Conservation (phyloP, 2,797 vertebrate species). For the Ispidina picta region DNA sequence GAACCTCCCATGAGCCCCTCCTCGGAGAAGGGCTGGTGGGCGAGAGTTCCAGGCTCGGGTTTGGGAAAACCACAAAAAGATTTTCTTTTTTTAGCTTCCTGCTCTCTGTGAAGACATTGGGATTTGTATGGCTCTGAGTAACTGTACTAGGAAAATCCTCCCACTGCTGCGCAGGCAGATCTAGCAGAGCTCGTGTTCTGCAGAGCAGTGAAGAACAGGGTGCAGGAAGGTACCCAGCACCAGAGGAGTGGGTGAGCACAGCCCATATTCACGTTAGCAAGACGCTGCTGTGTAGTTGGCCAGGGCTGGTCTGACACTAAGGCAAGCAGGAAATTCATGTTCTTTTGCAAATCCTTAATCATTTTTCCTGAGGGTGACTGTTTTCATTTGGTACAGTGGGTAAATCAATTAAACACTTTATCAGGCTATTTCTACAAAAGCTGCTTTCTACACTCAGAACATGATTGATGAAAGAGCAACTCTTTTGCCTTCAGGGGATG, state of each 20-base stretch:
- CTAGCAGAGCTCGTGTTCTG: neutral
- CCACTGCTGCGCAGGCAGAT: slow-evolving; percentile 39
- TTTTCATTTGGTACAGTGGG: slow-evolving; percentile 2
- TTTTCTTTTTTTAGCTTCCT: slow-evolving; percentile 54
- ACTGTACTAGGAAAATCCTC: slow-evolving; percentile 40
- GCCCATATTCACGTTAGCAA: neutral
- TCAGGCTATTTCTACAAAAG: slow-evolving; percentile 33
- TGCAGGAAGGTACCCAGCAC: slow-evolving; percentile 2
- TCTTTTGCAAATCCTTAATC: slow-evolving; percentile 2
- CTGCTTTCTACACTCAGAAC: neutral
- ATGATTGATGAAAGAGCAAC: slow-evolving; percentile 29
- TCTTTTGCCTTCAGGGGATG: neutral
- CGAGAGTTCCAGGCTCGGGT: fast-evolving
- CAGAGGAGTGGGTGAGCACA: neutral
- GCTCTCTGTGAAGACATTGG: slow-evolving; percentile 15
- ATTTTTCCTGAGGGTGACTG: neutral
- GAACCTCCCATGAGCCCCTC: neutral
- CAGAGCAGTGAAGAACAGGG: neutral
- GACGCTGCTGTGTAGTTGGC: neutral
- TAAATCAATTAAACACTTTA: slow-evolving; percentile 49
- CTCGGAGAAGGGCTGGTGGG: neutral
- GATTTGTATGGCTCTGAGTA: slow-evolving; percentile 49
- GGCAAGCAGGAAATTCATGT: neutral
- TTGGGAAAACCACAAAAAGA: neutral
- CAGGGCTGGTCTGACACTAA: neutral